Base-by-base conservation (phyloP, 2,888 invertebrate species). In the Lacanobia oleracea region DNA sequence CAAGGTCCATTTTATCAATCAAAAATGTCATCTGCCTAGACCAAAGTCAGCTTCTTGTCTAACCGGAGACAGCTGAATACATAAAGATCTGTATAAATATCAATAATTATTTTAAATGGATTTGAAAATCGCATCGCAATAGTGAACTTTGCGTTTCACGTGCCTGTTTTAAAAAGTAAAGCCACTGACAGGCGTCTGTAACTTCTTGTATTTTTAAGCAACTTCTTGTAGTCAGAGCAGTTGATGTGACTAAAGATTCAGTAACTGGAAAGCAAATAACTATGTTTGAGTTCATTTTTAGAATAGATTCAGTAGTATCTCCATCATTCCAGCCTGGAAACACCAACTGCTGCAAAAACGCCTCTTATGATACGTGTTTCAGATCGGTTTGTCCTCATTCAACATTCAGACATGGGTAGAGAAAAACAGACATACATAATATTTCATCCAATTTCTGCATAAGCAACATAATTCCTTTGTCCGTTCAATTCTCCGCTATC, bases 401-500 rank as follows among this genome's bases (percentile, higher is more conserved):
- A n/a, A n/a, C 3, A 50, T 10, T 4, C 50, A 12, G 16, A 43
- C 5, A 18, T 50, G 9, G 9, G 9, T n/a, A 50, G 4, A 21
- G 10, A n/a, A 43, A 23, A 43, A 1, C 12, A 0, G 12, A 61
- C 9, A 45, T 61, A 16, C 9, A 45, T 61, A 16, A 18, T n/a
- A 8, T 23, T 50, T 10, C 50, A 33, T 7, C 12, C 0, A 40
- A 4, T 40, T 9, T 16, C 16, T 27, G 1, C 3, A 18, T 12
- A 75, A 45, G 14, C 60, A 60, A 51, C 33, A 45, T 6, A 18
- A 37, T 40, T 45, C 60, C 57, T 63, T 64, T 77, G 63, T 77
- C 56, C 27, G 7, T 54, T 57, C 4, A 7, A 37, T 37, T 59
- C 1, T 10, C 59, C 89, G 88, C 88, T 86, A 0, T 7, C 9